Base-by-base conservation (phyloP, 2,888 invertebrate genomes). In the Eledone cirrhosa region DNA sequence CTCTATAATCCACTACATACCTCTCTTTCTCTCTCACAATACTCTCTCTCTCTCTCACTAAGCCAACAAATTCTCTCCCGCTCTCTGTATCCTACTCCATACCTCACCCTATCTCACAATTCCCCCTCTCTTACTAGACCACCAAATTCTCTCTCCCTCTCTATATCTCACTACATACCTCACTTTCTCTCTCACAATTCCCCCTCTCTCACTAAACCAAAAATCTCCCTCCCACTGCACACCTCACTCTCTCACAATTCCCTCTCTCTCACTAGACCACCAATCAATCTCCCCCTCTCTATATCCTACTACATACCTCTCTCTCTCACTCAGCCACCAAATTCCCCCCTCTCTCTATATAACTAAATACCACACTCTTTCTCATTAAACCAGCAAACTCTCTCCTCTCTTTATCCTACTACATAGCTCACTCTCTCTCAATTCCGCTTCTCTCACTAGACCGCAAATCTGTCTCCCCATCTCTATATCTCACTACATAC, bases 1-100 rank as follows among this genome's bases (percentile, higher is more conserved):
- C 19, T 13, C 14, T 63, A 11, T 63, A 7, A 24, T 27, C 27
- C n/a, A 24, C 63, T 63, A 24, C 2, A n/a, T 63, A 4, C 27
- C 63, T 63, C 19, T 53, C 53, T 53, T 53, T 53, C 53, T 53
- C 53, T 53, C n/a, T n/a, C n/a, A n/a, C n/a, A n/a, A n/a, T n/a
- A n/a, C n/a, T n/a, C n/a, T n/a, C n/a, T n/a, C n/a, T n/a, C n/a
- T n/a, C n/a, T n/a, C n/a, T n/a, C n/a, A n/a, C n/a, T n/a, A n/a
- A n/a, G n/a, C n/a, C n/a, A n/a, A n/a, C n/a, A n/a, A n/a, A n/a
- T n/a, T n/a, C n/a, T n/a, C n/a, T n/a, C n/a, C n/a, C n/a, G n/a
- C 53, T 53, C 19, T 53, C 53, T 53, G 14, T 53, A 13, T 53
- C 16, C 19, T 16, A n/a, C 24, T 16, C 16, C 19, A 22, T 16